Evolutionary conservation across 1,140 invertebrate species (phyloP).

Genomic region (Caenorhabditis latens): DNA sequence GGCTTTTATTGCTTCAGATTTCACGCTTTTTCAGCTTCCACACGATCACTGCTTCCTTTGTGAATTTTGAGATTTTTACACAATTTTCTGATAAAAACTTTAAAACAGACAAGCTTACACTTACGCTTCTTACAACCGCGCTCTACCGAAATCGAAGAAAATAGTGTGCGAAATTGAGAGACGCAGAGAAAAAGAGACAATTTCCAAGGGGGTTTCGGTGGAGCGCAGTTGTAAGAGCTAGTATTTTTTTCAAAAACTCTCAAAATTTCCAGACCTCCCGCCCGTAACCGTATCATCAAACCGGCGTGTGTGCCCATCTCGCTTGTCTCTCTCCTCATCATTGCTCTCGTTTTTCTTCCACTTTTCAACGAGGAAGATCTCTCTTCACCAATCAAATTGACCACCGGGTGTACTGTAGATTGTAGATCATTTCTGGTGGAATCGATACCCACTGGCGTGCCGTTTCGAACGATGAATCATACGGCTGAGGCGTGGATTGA

Average conservation of each 20-base stretch:
- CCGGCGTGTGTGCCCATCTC: constrained; percentile 75
- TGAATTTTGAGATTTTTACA: too few relatives aligned
- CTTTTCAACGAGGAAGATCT: constrained; percentile 71
- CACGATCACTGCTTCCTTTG: neutral
- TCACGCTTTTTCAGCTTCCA: neutral
- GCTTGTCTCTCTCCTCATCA: constrained; percentile 72
- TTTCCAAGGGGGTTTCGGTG: too few relatives aligned
- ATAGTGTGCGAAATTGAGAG: too few relatives aligned
- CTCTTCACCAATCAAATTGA: constrained; percentile 62
- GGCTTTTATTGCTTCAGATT: neutral
- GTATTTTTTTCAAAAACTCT: too few relatives aligned
- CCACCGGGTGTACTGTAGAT: constrained; percentile 64
- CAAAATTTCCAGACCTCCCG: neutral
- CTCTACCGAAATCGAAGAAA: too few relatives aligned
- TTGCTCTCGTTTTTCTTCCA: constrained; percentile 75
- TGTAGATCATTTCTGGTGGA: constrained; percentile 72
- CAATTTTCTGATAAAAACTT: too few relatives aligned
- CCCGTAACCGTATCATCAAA: constrained; percentile 72
- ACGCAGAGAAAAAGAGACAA: too few relatives aligned
- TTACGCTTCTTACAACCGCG: too few relatives aligned
- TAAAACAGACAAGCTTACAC: too few relatives aligned
- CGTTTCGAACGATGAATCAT: constrained; percentile 62
- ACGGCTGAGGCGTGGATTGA: constrained; percentile 67
- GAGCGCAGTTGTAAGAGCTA: too few relatives aligned
- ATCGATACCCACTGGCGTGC: constrained; percentile 74